Percentiles rank a stretch among this genome's conserved stretches.
These are phyloP conservation scores for Episyrphus balteatus DNA, from an alignment of 1,140 invertebrate genomes.

Conservation along the genomic window DNA sequence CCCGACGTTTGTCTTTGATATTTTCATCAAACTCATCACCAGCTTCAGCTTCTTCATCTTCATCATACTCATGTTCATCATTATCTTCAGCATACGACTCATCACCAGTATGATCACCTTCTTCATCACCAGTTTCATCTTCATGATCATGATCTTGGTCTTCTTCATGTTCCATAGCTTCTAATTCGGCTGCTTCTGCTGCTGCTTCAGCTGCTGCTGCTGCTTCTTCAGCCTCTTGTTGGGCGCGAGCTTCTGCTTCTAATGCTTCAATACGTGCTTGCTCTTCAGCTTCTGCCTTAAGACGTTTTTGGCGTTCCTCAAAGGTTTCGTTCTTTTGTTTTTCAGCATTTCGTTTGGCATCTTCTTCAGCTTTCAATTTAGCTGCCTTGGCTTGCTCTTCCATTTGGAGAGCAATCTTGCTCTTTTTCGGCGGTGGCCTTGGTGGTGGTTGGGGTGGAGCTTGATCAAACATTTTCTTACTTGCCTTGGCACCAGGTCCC, in stretches of 20 bases:
- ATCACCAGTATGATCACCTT: constrained; percentile 12
- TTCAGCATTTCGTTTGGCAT: constrained; percentile 17
- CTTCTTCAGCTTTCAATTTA: constrained; percentile 32
- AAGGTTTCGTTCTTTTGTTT: constrained; percentile 33
- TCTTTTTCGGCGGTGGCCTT: constrained; percentile 34
- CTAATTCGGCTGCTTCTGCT: constrained; percentile 21
- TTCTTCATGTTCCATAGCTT: constrained; percentile 13
- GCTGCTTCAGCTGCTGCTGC: constrained; percentile 6
- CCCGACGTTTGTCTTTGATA: constrained; percentile 17
- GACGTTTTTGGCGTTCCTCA: constrained; percentile 31
- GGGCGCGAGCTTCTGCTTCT: constrained; percentile 20
- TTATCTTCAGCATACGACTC: constrained; percentile 18
- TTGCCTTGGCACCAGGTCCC: constrained; percentile 30
- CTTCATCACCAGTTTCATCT: constrained; percentile 15
- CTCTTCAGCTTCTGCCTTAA: constrained; percentile 29
- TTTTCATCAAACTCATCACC: constrained; percentile 10
- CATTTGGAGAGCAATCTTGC: constrained; percentile 33
- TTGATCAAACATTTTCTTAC: constrained; percentile 34
- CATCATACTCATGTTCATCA: constrained; percentile 13
- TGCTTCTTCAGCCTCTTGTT: constrained; percentile 18
- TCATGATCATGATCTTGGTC: constrained; percentile 13
- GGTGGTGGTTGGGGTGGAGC: constrained; percentile 15
- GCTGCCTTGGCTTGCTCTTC: constrained; percentile 29
- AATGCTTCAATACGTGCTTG: constrained; percentile 20
- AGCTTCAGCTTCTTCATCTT: constrained; percentile 12